phyloP scores from a whole-genome alignment of 2,888 invertebrate species.

The Lasiommata megera region DNA sequence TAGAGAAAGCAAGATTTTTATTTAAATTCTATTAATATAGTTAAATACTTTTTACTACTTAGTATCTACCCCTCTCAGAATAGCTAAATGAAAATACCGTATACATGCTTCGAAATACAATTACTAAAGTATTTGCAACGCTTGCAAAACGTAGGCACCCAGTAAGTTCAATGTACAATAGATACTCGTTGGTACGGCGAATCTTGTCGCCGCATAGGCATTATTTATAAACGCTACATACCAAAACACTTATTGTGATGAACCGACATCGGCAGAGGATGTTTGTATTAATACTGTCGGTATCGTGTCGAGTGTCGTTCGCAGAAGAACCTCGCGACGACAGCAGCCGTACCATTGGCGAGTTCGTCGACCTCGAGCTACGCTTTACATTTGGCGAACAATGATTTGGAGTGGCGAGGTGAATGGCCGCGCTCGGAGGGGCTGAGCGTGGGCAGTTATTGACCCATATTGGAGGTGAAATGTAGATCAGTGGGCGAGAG shows the following conservation, averaged over 20 bases:
- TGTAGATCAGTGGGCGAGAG: constrained; percentile 83
- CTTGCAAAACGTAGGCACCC: neutral
- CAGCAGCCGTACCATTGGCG: constrained; percentile 62
- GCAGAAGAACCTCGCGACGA: constrained; percentile 64
- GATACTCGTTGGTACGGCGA: neutral
- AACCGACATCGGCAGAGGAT: constrained; percentile 55
- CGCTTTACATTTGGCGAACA: constrained; percentile 80
- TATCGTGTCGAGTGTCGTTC: constrained; percentile 71
- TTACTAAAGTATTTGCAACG: neutral
- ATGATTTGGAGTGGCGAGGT: constrained; percentile 80
- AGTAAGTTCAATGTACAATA: neutral
- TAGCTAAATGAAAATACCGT: too few relatives aligned
- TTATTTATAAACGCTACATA: constrained; percentile 3
- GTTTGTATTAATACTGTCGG: constrained; percentile 59
- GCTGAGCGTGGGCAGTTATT: constrained; percentile 81
- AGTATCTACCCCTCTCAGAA: too few relatives aligned
- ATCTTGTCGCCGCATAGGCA: neutral
- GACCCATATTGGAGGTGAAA: constrained; percentile 81
- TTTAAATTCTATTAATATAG: too few relatives aligned
- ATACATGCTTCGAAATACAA: neutral
- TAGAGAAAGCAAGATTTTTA: too few relatives aligned
- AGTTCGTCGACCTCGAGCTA: constrained; percentile 66
- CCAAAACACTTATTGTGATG: constrained; percentile 18
- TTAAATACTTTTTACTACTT: too few relatives aligned
- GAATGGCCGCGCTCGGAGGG: constrained; percentile 76